These are phyloP conservation scores for Congeria kusceri DNA, from an alignment of 2,888 invertebrate genomes.

Conservation along the genomic window DNA sequence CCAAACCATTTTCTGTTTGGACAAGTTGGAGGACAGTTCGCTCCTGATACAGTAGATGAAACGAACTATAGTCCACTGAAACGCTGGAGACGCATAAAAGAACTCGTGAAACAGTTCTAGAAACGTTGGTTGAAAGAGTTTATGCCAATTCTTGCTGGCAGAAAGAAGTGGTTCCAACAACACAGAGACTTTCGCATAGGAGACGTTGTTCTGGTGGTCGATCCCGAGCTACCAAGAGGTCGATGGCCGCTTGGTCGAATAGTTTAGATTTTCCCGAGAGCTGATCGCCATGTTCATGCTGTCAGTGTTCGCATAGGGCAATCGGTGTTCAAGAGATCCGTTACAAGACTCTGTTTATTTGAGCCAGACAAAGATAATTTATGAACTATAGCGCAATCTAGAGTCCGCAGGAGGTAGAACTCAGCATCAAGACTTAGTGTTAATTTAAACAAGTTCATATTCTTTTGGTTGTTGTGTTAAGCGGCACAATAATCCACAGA, in stretches of 20 bases:
- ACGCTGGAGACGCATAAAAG: too few species aligned
- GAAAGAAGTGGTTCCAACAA: conserved; percentile 42
- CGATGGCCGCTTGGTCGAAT: conserved; percentile 57
- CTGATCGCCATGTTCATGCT: conserved; percentile 47
- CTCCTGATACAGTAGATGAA: too few species aligned
- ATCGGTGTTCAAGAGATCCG: conserved; percentile 28
- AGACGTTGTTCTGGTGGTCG: conserved; percentile 54
- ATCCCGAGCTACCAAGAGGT: conserved; percentile 36
- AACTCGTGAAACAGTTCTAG: conserved; percentile 45
- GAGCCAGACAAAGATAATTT: not conserved
- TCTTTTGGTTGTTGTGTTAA: too few species aligned
- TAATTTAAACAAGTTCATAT: too few species aligned
- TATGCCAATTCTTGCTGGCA: conserved; percentile 20
- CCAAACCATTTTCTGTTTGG: too few species aligned
- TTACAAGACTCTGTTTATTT: too few species aligned
- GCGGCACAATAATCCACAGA: too few species aligned
- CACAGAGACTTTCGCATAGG: conserved; percentile 36
- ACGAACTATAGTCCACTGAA: too few species aligned
- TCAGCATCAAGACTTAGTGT: too few species aligned
- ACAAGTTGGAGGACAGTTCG: too few species aligned
- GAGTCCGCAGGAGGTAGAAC: too few species aligned
- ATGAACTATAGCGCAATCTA: too few species aligned
- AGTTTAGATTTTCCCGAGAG: conserved; percentile 29
- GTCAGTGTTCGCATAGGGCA: conserved; percentile 29
- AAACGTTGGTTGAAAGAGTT: conserved; percentile 32